Evolutionary conservation across 1,140 invertebrate species (phyloP), one percentile per base, ranked within the genome.

Genomic region (Cydia pomonella): DNA sequence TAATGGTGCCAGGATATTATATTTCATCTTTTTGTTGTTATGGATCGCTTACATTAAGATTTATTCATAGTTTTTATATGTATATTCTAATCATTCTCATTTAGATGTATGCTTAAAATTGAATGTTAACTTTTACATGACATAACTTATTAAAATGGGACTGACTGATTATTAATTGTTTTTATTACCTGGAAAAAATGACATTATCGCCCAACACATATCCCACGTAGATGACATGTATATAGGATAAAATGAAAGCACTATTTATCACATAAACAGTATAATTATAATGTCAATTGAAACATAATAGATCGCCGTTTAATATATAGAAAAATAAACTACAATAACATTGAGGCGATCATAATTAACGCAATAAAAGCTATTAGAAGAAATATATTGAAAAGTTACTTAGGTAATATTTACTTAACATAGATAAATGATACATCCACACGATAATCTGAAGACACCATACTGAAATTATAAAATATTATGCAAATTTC

Each of bases 71-170:
- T 80, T 73, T 23, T 72, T 74, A 59, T 23, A 23, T 59, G 53
- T 59, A 73, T 62, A 74, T 78, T 81, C 72, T 74, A 78, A 82
- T 82, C 78, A 82, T 80, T 81, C 76, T 84, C 76, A 82, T 79
- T 47, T 77, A 50, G 50, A 77, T 72, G 77, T 69, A 69, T 66
- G 72, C 82, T 44, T 79, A 75, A 81, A 80, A 80, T 86, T 89
- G 84, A 89, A 87, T 69, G 64, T 84, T 87, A 83, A 80, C 81
- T 84, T 88, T 87, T 91, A 91, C 89, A 88, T 91, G 87, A 89
- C 87, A 89, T 87, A 82, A 88, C 87, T 87, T 90, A 90, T 89
- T 88, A 89, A 91, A 91, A 29, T 69, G 76, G 79, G 82, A 85
- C 82, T 84, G 87, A 87, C 76, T 84, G 78, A 85, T 77, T 18